Conservation (phyloP, 2,797 vertebrate species). For the Hemitrygon akajei region DNA sequence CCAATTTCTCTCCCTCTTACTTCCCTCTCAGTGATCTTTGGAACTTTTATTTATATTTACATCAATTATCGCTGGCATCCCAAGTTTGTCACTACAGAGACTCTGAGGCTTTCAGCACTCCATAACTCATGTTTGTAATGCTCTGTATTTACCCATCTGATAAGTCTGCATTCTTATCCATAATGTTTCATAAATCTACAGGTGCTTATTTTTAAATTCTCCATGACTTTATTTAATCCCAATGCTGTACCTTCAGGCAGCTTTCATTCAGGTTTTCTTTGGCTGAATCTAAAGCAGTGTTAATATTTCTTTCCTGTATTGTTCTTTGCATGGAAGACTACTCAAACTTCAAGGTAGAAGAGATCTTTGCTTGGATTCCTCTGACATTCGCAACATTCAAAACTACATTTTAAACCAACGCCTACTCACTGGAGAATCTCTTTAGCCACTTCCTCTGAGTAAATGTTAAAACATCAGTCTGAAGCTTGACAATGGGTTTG, state of each 20-base stretch:
- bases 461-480: background rate
- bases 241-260: background rate
- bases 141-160: background rate
- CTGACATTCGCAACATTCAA: background rate
- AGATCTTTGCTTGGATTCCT: background rate
- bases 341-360: background rate
- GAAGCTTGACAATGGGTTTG: background rate
- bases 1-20: too few relatives aligned
- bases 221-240: background rate
- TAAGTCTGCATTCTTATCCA: background rate
- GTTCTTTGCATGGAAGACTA: background rate
- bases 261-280: background rate
- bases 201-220: background rate
- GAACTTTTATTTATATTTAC: background rate
- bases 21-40: background rate
- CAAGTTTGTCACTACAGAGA: background rate
- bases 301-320: background rate
- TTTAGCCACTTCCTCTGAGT: background rate
- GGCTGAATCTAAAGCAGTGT: background rate
- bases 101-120: background rate
- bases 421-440: background rate
- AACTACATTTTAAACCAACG: background rate
- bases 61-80: background rate
- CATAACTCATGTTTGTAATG: background rate
- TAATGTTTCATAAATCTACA: background rate